A percentile compares a stretch with the other conserved stretches of the same genome.
Conservation (phyloP, 2,888 invertebrate species). For the Drosophila infuscata region DNA sequence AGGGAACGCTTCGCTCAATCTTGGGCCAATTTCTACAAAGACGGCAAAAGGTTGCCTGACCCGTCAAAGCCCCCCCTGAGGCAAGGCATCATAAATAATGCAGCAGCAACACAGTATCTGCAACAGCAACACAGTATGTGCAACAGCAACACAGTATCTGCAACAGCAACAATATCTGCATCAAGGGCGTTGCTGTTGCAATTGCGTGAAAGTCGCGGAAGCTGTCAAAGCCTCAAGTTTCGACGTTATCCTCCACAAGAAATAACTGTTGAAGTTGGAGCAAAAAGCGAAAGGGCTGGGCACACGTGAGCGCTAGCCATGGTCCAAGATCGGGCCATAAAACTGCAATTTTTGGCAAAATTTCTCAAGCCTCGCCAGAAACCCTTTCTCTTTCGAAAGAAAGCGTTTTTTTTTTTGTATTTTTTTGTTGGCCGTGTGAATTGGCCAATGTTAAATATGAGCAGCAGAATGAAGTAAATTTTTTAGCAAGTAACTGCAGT, state of each 20-base stretch:
- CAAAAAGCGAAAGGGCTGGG: slow-evolving; percentile 77
- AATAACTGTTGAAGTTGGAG: slow-evolving; percentile 10
- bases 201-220: slow-evolving; percentile 77
- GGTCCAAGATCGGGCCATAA: slow-evolving; percentile 61
- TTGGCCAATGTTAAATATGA: slow-evolving; percentile 45
- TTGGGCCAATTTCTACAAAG: slow-evolving; percentile 31
- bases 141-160: slow-evolving; percentile 27
- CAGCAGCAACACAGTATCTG: slow-evolving; percentile 26
- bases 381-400: slow-evolving; percentile 80
- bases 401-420: slow-evolving; percentile 44
- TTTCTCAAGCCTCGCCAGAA: slow-evolving; percentile 58
- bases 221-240: slow-evolving; percentile 52
- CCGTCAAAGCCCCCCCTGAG: slow-evolving; percentile 2
- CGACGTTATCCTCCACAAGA: slow-evolving; percentile 61
- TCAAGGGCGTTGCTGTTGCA: slow-evolving; percentile 62
- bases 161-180: slow-evolving; percentile 22
- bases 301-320: slow-evolving; percentile 59
- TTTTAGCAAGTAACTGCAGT: slow-evolving; percentile 62
- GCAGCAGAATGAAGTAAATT: slow-evolving; percentile 36
- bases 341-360: slow-evolving; percentile 76
- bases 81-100: slow-evolving; percentile 59
- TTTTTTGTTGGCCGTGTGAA: slow-evolving; percentile 43
- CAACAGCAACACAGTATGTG: slow-evolving; percentile 1
- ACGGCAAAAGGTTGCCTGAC: slow-evolving; percentile 17
- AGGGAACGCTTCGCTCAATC: neutral